phyloP scores from a whole-genome alignment of 2,113 vertebrate species.

The Campylorhamphus procurvoides region DNA sequence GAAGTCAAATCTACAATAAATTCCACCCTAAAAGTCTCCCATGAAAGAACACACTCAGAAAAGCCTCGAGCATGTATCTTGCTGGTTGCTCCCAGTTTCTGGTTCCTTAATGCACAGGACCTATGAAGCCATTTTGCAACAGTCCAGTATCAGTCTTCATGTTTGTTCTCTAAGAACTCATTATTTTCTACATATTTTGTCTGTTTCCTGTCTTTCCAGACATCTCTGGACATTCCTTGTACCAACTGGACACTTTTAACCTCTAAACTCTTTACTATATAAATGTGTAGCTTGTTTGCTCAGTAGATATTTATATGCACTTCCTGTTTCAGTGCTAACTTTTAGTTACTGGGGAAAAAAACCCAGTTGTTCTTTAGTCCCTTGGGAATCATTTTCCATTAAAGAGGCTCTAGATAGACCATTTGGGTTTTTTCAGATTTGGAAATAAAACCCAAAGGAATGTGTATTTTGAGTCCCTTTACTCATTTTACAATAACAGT shows the following conservation, averaged over 20 bases:
- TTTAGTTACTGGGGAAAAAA: conserved; percentile 56
- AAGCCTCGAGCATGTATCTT: rapidly evolving
- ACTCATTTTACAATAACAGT: conserved; percentile 50
- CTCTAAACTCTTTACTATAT: conserved; percentile 43
- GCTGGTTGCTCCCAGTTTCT: background rate
- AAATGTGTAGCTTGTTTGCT: conserved; percentile 58
- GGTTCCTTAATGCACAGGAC: background rate
- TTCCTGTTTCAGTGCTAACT: conserved; percentile 71
- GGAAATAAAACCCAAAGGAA: conserved; percentile 49
- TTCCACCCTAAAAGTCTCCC: background rate
- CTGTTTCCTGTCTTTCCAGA: too few relatives aligned
- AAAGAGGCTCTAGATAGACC: conserved; percentile 45
- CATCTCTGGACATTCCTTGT: conserved; percentile 36
- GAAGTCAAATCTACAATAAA: background rate
- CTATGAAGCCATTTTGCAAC: background rate
- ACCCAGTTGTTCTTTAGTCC: conserved; percentile 58
- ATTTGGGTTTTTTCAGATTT: conserved; percentile 70
- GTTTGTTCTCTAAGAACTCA: background rate
- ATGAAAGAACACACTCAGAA: background rate
- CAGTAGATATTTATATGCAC: conserved; percentile 68
- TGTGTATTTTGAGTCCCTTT: conserved; percentile 59
- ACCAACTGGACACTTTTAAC: conserved; percentile 71
- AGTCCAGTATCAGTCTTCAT: background rate
- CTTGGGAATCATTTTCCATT: conserved; percentile 73
- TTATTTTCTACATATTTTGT: background rate